Percentiles rank a stretch among this genome's conserved stretches.
Conservation (phyloP, 2,113 vertebrate genomes). For the Anguilla rostrata region DNA sequence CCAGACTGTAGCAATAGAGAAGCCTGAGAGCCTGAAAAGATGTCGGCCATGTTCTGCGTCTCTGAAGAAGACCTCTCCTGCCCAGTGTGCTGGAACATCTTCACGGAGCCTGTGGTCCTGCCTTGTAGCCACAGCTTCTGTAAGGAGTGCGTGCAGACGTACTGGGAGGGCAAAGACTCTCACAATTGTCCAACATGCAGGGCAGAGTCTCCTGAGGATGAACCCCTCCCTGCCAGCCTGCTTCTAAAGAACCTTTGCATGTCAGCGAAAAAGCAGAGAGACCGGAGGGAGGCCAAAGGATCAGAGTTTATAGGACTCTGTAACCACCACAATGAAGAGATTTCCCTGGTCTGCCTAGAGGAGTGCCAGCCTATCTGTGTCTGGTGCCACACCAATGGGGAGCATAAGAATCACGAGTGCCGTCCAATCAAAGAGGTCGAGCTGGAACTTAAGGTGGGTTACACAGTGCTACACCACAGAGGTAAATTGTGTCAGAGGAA, state of each 20-base stretch:
- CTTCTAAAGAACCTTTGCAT: background rate
- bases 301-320: background rate
- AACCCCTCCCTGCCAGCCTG: background rate
- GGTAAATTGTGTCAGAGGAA: background rate
- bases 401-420: background rate
- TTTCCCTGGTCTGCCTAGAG: background rate
- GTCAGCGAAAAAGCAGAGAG: background rate
- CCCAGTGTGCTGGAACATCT: background rate
- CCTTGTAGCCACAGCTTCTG: slow-evolving; percentile 10
- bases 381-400: background rate
- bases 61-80: background rate
- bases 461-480: background rate
- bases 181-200: background rate
- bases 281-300: background rate
- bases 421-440: background rate
- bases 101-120: slow-evolving; percentile 5
- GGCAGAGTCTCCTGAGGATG: background rate
- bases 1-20: background rate
- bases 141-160: background rate
- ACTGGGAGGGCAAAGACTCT: background rate
- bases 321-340: background rate
- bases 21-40: background rate
- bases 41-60: background rate
- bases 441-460: background rate
- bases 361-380: background rate